These are phyloP conservation scores for Forbesichthys agassizii DNA, from an alignment of 2,113 vertebrate species.

Conservation along the genomic window DNA sequence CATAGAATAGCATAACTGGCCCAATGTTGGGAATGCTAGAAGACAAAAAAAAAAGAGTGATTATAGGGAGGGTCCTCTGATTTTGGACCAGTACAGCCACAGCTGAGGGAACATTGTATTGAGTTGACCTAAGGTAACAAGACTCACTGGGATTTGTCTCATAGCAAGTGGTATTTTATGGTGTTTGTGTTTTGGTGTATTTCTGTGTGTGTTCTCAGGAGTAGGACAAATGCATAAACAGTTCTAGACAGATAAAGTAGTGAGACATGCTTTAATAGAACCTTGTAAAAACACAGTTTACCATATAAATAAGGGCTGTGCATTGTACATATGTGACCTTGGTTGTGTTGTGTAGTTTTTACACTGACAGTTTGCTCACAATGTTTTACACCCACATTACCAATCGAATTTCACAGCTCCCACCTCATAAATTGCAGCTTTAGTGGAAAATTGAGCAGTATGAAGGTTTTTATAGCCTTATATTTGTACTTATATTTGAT, in stretches of 20 bases:
- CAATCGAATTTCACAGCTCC: slow-evolving; percentile 15
- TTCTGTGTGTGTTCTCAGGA: background rate
- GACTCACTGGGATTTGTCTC: background rate
- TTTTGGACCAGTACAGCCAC: slow-evolving; percentile 31
- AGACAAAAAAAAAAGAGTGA: slow-evolving; percentile 15
- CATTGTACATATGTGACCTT: background rate
- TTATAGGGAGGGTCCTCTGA: slow-evolving; percentile 32
- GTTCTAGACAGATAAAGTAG: background rate
- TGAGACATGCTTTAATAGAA: background rate
- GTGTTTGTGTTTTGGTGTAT: background rate
- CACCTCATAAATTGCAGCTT: slow-evolving; percentile 50
- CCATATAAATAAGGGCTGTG: background rate
- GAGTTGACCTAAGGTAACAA: slow-evolving; percentile 26
- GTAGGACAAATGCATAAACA: background rate
- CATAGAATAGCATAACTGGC: background rate
- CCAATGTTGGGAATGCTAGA: slow-evolving; percentile 16
- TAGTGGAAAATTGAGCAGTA: slow-evolving; percentile 53
- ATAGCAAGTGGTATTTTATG: background rate
- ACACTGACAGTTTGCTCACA: slow-evolving; percentile 6
- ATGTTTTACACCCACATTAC: slow-evolving; percentile 20
- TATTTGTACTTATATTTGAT: slow-evolving; percentile 48
- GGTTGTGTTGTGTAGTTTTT: slow-evolving; percentile 8
- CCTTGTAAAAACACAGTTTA: no score
- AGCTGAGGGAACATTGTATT: slow-evolving; percentile 6
- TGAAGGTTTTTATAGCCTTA: slow-evolving; percentile 40